Percentiles rank a stretch among this genome's conserved stretches.
These are phyloP conservation scores for Poecilobothrus nobilitatus DNA, from an alignment of 2,888 invertebrate species.

Conservation along the genomic window DNA sequence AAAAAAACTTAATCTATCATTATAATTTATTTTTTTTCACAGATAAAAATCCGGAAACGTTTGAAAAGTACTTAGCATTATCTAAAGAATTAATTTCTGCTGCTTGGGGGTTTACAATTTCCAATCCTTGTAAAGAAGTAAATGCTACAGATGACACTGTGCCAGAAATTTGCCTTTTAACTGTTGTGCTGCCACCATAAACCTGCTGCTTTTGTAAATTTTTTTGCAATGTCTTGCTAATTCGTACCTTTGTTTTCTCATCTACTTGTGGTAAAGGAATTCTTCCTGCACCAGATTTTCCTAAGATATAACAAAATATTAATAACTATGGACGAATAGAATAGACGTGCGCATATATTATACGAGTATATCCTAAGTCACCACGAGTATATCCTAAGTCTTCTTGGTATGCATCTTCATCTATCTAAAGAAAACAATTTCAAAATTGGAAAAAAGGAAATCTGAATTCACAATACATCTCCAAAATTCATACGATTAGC, in stretches of 20 bases:
- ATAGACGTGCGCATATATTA: too few species aligned
- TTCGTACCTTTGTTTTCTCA: conserved; percentile 97
- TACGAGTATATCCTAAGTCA: too few species aligned
- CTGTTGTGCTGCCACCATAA: conserved; percentile 89
- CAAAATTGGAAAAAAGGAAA: neutral
- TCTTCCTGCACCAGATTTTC: conserved; percentile 86
- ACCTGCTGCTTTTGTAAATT: conserved; percentile 89
- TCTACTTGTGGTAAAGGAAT: conserved; percentile 92
- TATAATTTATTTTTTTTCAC: conserved; percentile 51
- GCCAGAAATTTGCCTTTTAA: too few species aligned
- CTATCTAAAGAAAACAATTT: conserved; percentile 59
- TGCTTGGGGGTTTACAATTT: conserved; percentile 98
- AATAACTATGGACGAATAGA: too few species aligned
- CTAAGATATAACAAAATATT: too few species aligned
- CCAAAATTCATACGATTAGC: conserved; percentile 98
- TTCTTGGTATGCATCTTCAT: conserved; percentile 99
- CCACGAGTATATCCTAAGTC: conserved; percentile 95
- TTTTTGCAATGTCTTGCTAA: conserved; percentile 94
- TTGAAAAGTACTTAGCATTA: conserved; percentile 93
- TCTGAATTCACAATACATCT: conserved; percentile 66
- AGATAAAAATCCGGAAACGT: conserved; percentile 80
- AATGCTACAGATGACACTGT: conserved; percentile 98
- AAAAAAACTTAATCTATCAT: too few species aligned
- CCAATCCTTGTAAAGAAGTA: conserved; percentile 94
- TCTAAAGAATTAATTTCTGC: conserved; percentile 77